Evolutionary conservation across 2,888 invertebrate genomes (phyloP), one percentile per base, ranked within the genome.

Genomic region (Crepidodera aurea): DNA sequence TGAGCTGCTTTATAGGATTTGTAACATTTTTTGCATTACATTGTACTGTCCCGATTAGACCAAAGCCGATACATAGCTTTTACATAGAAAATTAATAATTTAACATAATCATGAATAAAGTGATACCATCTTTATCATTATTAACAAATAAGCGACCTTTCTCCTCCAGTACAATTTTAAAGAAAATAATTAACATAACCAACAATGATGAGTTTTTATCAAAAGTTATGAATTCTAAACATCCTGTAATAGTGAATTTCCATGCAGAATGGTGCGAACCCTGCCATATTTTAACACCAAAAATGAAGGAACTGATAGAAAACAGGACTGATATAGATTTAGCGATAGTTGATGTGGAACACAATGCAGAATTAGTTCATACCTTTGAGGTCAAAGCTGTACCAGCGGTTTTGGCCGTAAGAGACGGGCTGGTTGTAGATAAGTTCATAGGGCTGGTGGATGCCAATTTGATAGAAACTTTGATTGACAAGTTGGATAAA

Each of bases 251-350:
- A 78, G 93, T 94, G 0, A 94, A 93, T 78, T 94, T 94, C 77
- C 94, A 94, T 75, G 94, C 94, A 0, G 93, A 94, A 70, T 94
- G 94, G 94, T 94, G 94, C 76, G 93, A 93, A 79, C 93, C 94
- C 0, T 94, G 94, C 79, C 92, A 92, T 81, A 91, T 93, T 73
- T 83, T 94, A 10, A 93, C 93, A 0, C 93, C 93, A 1, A 91
- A 92, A 80, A 85, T 94, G 78, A 87, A 87, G 71, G 90, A 92
- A 77, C 79, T 94, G 51, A 86, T 93, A 25, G 88, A 89, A 70
- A 89, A 90, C 1, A 86, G 89, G 51, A 84, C 84, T 6, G 86
- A 90, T 71, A 84, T 94, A 53, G 89, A 93, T 80, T 82, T 94
- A 68, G 93, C 93, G 1, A 87, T 92, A 16, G 88, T 94, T 0